Evolutionary conservation across 2,113 vertebrate genomes (phyloP).

Genomic region (Chaenogobius annularis): DNA sequence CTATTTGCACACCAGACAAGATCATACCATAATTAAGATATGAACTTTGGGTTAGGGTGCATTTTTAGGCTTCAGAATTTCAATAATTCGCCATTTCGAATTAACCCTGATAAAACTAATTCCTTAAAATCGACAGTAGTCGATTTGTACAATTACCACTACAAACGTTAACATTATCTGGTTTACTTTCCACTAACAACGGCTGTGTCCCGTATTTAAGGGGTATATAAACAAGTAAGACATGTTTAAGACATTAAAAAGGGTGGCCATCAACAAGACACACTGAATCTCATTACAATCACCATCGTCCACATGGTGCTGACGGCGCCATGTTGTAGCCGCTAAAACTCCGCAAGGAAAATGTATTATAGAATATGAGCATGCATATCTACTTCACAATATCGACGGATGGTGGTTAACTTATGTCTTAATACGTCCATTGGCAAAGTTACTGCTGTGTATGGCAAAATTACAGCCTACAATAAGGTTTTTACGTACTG

Average conservation of each 20-base stretch:
- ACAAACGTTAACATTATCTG: neutral
- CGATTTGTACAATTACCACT: neutral
- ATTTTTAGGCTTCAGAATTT: neutral
- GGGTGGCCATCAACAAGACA: neutral
- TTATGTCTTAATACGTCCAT: fast-evolving
- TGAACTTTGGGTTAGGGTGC: constrained; percentile 85
- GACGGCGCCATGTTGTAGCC: constrained; percentile 70
- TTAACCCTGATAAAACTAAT: neutral
- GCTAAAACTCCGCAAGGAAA: neutral
- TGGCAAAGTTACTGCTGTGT: neutral
- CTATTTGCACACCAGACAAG: constrained; percentile 81
- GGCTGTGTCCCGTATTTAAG: neutral
- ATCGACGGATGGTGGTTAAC: fast-evolving
- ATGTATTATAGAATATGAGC: neutral
- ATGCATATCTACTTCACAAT: fast-evolving
- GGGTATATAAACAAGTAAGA: no score
- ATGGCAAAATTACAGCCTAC: fast-evolving
- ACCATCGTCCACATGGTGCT: constrained; percentile 55
- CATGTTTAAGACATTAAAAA: neutral
- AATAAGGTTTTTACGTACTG: constrained; percentile 74
- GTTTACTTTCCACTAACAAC: neutral
- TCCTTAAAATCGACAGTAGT: neutral
- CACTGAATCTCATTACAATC: neutral
- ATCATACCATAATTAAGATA: constrained; percentile 57
- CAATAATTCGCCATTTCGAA: neutral